Evolutionary conservation across 2,888 invertebrate genomes (phyloP).

Genomic region (Entomobrya multifasciata): DNA sequence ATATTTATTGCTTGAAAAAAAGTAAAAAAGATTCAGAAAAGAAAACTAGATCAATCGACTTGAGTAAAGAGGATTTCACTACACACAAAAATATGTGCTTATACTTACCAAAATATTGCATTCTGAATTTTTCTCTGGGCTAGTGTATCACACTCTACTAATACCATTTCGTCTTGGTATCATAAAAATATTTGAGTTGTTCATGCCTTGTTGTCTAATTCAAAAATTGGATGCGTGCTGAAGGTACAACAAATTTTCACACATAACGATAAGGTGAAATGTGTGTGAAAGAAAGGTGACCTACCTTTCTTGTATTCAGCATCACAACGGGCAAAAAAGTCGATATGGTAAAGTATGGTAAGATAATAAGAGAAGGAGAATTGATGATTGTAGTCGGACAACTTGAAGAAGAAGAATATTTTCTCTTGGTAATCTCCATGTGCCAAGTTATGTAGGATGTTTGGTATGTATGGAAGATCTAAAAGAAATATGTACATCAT

Average conservation of each 20-base stretch:
- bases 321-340: constrained; percentile 26
- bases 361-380: constrained; percentile 45
- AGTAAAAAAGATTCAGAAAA: not conserved
- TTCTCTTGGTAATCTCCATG: constrained; percentile 42
- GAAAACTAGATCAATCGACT: constrained; percentile 61
- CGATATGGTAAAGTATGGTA: constrained; percentile 34
- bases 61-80: constrained; percentile 40
- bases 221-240: constrained; percentile 44
- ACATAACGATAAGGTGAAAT: too few species aligned
- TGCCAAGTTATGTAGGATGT: not conserved
- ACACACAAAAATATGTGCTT: constrained; percentile 21
- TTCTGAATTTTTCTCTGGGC: too few species aligned
- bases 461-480: not conserved
- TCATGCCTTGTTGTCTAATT: constrained; percentile 25
- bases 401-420: constrained; percentile 33
- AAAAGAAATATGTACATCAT: not conserved
- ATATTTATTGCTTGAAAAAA: constrained; percentile 45
- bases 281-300: constrained; percentile 5
- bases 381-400: constrained; percentile 41
- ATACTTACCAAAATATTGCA: not conserved
- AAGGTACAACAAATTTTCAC: not conserved
- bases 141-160: too few species aligned
- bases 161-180: not conserved
- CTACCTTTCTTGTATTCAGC: constrained; percentile 6
- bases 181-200: constrained; percentile 27